phyloP scores from a whole-genome alignment of 2,888 invertebrate species.

The Cancer borealis region DNA sequence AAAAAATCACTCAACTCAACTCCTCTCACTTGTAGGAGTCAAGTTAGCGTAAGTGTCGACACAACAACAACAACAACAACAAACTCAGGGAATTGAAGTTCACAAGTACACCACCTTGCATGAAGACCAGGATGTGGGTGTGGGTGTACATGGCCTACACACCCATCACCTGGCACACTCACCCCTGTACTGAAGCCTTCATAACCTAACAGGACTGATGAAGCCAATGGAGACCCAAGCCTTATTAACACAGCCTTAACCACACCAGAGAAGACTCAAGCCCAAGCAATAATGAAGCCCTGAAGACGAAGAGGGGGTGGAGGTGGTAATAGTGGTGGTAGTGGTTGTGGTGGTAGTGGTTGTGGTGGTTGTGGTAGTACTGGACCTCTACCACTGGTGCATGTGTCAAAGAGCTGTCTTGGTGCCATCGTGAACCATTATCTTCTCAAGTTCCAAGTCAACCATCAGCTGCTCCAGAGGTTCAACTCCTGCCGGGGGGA shows the following conservation, averaged over 20 bases:
- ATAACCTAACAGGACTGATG: not conserved
- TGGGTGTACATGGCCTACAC: not conserved
- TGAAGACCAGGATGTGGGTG: not conserved
- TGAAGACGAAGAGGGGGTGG: not conserved
- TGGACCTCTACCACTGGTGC: not conserved
- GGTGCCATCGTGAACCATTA: conserved; percentile 51
- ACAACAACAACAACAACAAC: not conserved
- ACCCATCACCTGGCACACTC: not conserved
- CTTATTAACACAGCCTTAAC: not conserved
- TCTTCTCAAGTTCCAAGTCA: conserved; percentile 69
- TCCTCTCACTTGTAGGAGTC: not conserved
- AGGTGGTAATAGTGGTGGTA: not conserved
- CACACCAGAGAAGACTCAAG: not conserved
- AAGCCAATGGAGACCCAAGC: not conserved
- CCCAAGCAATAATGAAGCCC: not conserved
- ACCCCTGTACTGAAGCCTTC: not conserved
- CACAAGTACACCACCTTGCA: not conserved
- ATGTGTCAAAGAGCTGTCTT: conserved; percentile 47
- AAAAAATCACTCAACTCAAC: not conserved
- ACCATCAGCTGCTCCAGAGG: conserved; percentile 71
- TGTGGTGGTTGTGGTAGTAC: not conserved
- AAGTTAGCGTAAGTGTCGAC: not conserved
- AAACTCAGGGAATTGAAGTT: not conserved
- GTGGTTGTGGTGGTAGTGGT: not conserved
- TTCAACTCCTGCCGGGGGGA: conserved; percentile 49